phyloP scores from a whole-genome alignment of 2,113 vertebrate genomes.

The Eptesicus fuscus region DNA sequence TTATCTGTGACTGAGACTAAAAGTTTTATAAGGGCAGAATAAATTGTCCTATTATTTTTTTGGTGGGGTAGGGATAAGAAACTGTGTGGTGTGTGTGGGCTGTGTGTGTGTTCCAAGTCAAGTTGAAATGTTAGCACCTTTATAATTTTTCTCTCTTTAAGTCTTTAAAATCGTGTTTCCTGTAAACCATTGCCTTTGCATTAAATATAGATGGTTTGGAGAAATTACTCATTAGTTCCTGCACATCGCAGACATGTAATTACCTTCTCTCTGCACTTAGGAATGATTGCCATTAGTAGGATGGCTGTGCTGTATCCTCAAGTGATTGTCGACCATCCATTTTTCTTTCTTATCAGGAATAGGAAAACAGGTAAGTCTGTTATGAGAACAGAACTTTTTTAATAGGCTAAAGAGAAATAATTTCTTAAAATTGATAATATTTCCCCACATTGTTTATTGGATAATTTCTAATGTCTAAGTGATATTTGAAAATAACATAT shows the following conservation, averaged over 20 bases:
- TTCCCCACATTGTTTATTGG: not conserved
- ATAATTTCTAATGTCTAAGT: not conserved
- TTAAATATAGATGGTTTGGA: constrained; percentile 33
- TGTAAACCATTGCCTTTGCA: constrained; percentile 47
- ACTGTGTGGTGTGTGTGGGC: not conserved
- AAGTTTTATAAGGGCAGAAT: not conserved
- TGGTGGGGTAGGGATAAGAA: not conserved
- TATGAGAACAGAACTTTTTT: not conserved
- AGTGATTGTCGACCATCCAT: constrained; percentile 97
- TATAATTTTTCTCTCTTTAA: not conserved
- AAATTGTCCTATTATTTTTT: constrained; percentile 28
- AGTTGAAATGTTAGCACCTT: not conserved
- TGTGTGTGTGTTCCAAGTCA: not conserved
- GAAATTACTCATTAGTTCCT: constrained; percentile 51
- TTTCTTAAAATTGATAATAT: not conserved
- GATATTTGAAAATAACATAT: not conserved
- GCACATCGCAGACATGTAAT: constrained; percentile 28
- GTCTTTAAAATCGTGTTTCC: not conserved
- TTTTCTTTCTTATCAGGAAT: constrained; percentile 95
- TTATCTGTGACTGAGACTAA: not conserved
- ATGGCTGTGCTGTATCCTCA: constrained; percentile 96
- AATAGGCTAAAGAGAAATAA: not conserved
- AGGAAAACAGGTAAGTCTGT: constrained; percentile 90
- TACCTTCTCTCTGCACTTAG: constrained; percentile 76
- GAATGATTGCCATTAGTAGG: constrained; percentile 95